These are phyloP conservation scores for Micrasema minimum DNA, from an alignment of 1,140 invertebrate species.

Conservation along the genomic window DNA sequence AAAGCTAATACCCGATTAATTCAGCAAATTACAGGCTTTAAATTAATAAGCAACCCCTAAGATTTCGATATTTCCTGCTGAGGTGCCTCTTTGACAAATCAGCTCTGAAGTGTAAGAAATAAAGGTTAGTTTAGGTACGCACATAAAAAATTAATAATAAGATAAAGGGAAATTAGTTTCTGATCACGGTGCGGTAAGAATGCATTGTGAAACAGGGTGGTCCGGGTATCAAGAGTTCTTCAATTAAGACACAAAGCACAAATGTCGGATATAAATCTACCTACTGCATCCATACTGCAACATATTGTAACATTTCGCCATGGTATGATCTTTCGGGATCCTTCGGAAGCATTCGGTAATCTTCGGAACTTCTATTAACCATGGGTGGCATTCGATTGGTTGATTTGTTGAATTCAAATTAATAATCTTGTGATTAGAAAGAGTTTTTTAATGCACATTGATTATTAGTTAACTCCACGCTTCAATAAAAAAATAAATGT, in stretches of 20 bases:
- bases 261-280: slow-evolving; percentile 33
- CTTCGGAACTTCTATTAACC: slow-evolving; percentile 9
- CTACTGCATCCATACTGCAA: background rate
- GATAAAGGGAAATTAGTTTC: background rate
- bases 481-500: too few species aligned
- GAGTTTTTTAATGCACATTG: too few species aligned
- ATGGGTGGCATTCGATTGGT: slow-evolving; percentile 18
- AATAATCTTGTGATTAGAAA: too few species aligned
- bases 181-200: slow-evolving; percentile 12
- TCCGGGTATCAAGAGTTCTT: slow-evolving; percentile 35
- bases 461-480: too few species aligned
- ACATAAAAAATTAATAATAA: too few species aligned
- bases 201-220: slow-evolving; percentile 39
- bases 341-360: slow-evolving; percentile 4
- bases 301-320: slow-evolving; percentile 23
- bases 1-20: too few species aligned
- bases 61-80: too few species aligned
- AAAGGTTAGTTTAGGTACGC: too few species aligned
- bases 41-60: too few species aligned
- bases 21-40: too few species aligned
- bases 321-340: slow-evolving; percentile 3
- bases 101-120: too few species aligned
- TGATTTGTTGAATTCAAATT: background rate
- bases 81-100: too few species aligned
- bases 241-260: slow-evolving; percentile 44